Conservation (phyloP, 2,113 vertebrate species). For the Pomatorhinus ruficollis region DNA sequence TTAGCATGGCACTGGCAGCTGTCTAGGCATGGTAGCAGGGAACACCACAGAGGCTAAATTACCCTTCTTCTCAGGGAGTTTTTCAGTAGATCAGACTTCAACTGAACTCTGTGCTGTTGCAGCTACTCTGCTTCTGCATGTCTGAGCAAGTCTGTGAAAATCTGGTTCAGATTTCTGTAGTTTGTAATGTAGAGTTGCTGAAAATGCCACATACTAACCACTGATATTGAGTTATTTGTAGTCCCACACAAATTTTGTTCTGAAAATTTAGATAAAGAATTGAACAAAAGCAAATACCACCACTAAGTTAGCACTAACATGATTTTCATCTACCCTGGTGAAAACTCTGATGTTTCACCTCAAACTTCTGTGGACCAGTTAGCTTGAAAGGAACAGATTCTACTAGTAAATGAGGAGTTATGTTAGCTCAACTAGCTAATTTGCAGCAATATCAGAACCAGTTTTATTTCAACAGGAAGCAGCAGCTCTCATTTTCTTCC, state of each 20-base stretch:
- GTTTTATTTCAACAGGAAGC: background rate
- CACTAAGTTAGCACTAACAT: background rate
- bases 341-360: background rate
- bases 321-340: background rate
- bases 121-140: background rate
- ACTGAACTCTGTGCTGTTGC: background rate
- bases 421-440: background rate
- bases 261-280: background rate
- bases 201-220: background rate
- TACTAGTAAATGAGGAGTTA: background rate
- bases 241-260: rapidly evolving
- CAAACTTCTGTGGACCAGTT: background rate
- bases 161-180: background rate
- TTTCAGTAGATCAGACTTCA: background rate
- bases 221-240: background rate
- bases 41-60: background rate
- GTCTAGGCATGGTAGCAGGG: background rate
- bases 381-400: background rate
- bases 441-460: background rate
- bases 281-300: background rate
- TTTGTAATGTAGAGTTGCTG: background rate
- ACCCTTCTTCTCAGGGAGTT: background rate
- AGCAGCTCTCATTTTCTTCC: background rate
- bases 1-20: background rate
- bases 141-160: background rate